Base-by-base conservation (phyloP, 2,113 vertebrate species). In the Petaurus breviceps region DNA sequence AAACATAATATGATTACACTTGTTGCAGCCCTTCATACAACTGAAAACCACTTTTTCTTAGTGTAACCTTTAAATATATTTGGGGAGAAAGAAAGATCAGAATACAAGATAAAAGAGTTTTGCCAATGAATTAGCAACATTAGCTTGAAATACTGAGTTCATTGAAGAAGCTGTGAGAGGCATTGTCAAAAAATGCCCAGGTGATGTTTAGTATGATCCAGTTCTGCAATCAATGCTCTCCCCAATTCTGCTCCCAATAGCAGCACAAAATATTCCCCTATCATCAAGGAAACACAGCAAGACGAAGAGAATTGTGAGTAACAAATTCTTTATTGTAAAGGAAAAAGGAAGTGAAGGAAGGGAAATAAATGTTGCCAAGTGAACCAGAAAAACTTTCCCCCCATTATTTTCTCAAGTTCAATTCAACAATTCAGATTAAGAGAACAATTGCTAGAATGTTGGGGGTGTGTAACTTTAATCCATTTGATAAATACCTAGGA, bases 321-420 rank as follows among this genome's bases (percentile, higher is more conserved):
- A 54, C 95, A 92, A 96, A 50, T 97, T 68, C 92, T 93, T 96
- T 94, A 19, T 24, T 96, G 94, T 93, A 96, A 96, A 97, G 97
- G 98, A 91, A 97, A 97, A 95, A 93, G 98, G 97, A 98, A 97
- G 93, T 51, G 6, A 94, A 92, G 90, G 68, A 91, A 94, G 96
- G 50, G 96, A 95, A 97, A 94, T 94, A 3, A 51, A 96, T 97
- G 97, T 97, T 96, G 97, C 97, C 97, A 98, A 97, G 53, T 91
- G 97, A 96, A 96, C 95, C 96, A 94, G 77, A 94, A 96, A 97
- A 90, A 92, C 96, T 93, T 93, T 98, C 94, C 96, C 96, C 97
- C 96, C 96, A 91, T 96, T 98, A 96, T 98, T 98, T 98, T 97
- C 96, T 97, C 95, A 97, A 96, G 91, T 94, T 91, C 95, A 95